Evolutionary conservation across 2,888 invertebrate species (phyloP).

Genomic region (Eutolmus rufibarbis): DNA sequence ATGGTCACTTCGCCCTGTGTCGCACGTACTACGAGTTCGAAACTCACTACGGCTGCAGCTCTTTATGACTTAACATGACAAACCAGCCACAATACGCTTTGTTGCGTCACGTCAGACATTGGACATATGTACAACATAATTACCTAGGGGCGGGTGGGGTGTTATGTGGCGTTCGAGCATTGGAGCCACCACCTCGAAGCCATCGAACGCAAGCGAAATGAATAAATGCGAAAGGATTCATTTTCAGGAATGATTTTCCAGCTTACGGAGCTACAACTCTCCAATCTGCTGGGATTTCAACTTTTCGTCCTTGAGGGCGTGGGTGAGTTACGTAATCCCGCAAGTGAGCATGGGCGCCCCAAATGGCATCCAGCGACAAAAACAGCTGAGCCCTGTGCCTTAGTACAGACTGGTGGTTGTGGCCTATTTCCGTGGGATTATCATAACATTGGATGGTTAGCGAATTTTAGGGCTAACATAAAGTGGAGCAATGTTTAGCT

Average conservation of each 20-base stretch:
- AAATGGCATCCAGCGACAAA: background rate
- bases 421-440: background rate
- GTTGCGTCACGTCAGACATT: background rate
- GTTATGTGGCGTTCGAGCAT: background rate
- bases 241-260: background rate
- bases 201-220: background rate
- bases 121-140: background rate
- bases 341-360: background rate
- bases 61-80: background rate
- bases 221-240: background rate
- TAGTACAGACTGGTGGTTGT: background rate
- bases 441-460: background rate
- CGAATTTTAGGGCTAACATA: background rate
- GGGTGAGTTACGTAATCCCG: background rate
- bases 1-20: background rate
- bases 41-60: background rate
- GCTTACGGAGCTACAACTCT: background rate
- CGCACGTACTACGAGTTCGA: background rate
- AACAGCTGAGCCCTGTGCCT: background rate
- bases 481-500: background rate
- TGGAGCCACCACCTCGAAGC: background rate
- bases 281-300: background rate
- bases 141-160: background rate
- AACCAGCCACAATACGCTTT: background rate
- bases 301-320: background rate